Conservation (phyloP, 2,797 vertebrate species). For the Hemitrygon akajei region DNA sequence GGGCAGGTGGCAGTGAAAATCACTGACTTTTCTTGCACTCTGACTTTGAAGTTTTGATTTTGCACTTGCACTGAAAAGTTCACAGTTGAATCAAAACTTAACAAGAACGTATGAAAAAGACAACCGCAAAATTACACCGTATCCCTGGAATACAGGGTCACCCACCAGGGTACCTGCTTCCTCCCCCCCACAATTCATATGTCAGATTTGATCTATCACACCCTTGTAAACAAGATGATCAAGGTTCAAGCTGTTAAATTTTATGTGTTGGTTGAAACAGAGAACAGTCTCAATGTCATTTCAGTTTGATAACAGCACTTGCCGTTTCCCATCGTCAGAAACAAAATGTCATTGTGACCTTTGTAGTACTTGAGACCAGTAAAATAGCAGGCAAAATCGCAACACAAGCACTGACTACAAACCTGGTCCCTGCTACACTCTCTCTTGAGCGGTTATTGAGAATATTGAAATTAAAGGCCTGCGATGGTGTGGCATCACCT, state of each 20-base stretch:
- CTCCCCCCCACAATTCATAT: no score
- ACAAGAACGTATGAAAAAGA: not conserved
- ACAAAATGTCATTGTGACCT: not conserved
- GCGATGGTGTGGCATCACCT: not conserved
- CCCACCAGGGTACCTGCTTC: no score
- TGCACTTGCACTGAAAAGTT: not conserved
- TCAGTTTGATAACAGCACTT: not conserved
- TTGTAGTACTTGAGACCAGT: not conserved
- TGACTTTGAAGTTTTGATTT: conserved; percentile 26
- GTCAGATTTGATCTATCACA: no score
- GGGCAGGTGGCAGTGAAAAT: not conserved
- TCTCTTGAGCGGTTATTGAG: not conserved
- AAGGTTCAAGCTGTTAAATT: not conserved
- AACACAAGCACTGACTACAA: not conserved
- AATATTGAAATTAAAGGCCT: not conserved
- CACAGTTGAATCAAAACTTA: conserved; percentile 5
- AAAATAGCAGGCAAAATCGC: not conserved
- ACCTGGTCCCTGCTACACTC: no score
- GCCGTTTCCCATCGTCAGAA: not conserved
- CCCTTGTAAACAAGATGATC: not conserved
- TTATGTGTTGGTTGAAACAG: not conserved
- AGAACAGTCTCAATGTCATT: not conserved
- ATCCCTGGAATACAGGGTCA: not conserved
- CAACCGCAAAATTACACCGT: not conserved
- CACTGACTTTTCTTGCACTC: not conserved